Percentiles rank a stretch among this genome's conserved stretches.
Evolutionary conservation across 2,113 vertebrate genomes (phyloP).

Genomic region (Columba janthina): DNA sequence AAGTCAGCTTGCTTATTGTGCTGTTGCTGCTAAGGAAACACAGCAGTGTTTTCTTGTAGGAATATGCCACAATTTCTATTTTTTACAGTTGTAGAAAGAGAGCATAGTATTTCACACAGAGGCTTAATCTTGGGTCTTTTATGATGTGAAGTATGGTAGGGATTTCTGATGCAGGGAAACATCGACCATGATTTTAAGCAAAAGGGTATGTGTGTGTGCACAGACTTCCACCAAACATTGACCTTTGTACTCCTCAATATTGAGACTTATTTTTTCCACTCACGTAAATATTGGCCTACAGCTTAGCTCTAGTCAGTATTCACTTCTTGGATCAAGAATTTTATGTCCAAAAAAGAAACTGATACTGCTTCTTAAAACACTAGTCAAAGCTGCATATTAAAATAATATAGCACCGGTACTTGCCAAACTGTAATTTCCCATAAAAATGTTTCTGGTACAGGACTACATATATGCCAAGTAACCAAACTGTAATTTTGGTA

Average conservation of each 20-base stretch:
- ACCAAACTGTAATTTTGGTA: constrained; percentile 1
- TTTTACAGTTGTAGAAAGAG: background rate
- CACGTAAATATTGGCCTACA: constrained; percentile 43
- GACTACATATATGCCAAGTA: background rate
- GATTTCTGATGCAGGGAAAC: constrained; percentile 2
- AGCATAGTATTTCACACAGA: background rate
- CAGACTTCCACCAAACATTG: background rate
- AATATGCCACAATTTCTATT: background rate
- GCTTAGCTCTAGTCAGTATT: constrained; percentile 40
- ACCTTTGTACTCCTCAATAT: background rate
- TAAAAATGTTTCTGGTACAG: background rate
- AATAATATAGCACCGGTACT: background rate
- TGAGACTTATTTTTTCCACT: background rate
- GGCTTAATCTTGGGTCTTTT: background rate
- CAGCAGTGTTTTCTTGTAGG: background rate
- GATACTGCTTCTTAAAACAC: background rate
- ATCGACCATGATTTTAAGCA: background rate
- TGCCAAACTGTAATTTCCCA: constrained; percentile 34
- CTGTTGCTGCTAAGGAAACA: background rate
- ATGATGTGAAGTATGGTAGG: background rate
- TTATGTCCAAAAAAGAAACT: constrained; percentile 24
- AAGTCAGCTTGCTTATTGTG: background rate
- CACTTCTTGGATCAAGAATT: constrained; percentile 23
- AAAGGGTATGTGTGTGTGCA: background rate
- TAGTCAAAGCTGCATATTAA: background rate